These are phyloP conservation scores for Lepidurus apus DNA, from an alignment of 1,140 invertebrate species.

Conservation along the genomic window DNA sequence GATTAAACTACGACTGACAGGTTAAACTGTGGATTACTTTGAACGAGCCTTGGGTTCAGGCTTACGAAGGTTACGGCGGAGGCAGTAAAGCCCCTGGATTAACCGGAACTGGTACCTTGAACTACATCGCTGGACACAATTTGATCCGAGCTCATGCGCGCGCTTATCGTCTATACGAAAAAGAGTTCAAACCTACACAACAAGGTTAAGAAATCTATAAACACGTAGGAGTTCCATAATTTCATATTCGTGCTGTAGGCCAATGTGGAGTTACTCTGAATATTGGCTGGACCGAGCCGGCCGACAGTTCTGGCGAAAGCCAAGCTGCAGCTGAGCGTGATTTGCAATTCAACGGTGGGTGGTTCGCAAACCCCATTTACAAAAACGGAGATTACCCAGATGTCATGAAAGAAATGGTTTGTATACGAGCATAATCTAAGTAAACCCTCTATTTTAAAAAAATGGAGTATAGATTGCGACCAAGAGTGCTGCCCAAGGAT, in stretches of 20 bases:
- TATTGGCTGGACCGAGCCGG: constrained; percentile 57
- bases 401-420: constrained; percentile 44
- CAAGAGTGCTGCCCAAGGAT: constrained; percentile 29
- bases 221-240: constrained; percentile 37
- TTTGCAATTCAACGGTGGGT: constrained; percentile 43
- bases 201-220: constrained; percentile 31
- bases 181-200: constrained; percentile 37
- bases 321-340: constrained; percentile 49
- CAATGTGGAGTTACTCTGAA: constrained; percentile 58
- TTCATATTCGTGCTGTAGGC: constrained; percentile 44
- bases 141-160: constrained; percentile 52
- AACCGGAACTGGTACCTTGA: constrained; percentile 26
- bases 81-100: constrained; percentile 35
- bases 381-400: constrained; percentile 44
- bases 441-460: background rate
- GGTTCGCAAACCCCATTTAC: constrained; percentile 44
- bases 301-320: constrained; percentile 48
- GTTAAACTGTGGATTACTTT: constrained; percentile 62
- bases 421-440: background rate
- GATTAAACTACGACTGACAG: constrained; percentile 11
- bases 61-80: constrained; percentile 55
- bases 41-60: constrained; percentile 64
- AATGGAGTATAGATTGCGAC: constrained; percentile 7
- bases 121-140: constrained; percentile 31
- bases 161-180: constrained; percentile 41